phyloP scores from a whole-genome alignment of 1,140 invertebrate genomes.

The Capitella teleta region DNA sequence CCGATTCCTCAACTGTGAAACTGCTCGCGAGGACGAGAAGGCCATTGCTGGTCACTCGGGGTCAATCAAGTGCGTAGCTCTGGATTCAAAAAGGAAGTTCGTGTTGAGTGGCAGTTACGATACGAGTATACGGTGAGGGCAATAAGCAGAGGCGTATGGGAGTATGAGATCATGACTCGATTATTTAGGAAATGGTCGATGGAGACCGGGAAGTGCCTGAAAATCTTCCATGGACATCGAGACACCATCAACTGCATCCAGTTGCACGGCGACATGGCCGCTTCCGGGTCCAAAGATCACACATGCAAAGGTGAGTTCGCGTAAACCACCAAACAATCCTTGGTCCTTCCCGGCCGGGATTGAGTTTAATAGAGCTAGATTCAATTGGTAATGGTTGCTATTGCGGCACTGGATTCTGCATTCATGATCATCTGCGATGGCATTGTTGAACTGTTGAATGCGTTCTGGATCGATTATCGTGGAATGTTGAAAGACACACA shows the following conservation, averaged over 20 bases:
- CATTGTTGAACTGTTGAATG: too few relatives aligned
- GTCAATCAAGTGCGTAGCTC: constrained; percentile 31
- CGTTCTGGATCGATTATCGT: too few relatives aligned
- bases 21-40: constrained; percentile 23
- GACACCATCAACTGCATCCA: constrained; percentile 31
- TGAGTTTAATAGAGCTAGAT: too few relatives aligned
- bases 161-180: too few relatives aligned
- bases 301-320: constrained; percentile 34
- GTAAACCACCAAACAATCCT: too few relatives aligned
- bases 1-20: constrained; percentile 30
- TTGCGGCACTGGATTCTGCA: too few relatives aligned
- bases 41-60: constrained; percentile 38
- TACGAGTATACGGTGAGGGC: constrained; percentile 35
- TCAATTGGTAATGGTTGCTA: too few relatives aligned
- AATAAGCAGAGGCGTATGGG: too few relatives aligned
- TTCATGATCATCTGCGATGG: too few relatives aligned
- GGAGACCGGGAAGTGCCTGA: constrained; percentile 35
- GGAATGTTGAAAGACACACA: too few relatives aligned
- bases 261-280: constrained; percentile 23
- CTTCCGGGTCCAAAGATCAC: constrained; percentile 34
- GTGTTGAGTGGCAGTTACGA: constrained; percentile 42
- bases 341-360: too few relatives aligned
- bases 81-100: constrained; percentile 25
- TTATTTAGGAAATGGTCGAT: constrained; percentile 35
- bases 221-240: constrained; percentile 38